A percentile compares a stretch with the other conserved stretches of the same genome.
Evolutionary conservation across 2,113 vertebrate species (phyloP).

Genomic region (Xenopus borealis): DNA sequence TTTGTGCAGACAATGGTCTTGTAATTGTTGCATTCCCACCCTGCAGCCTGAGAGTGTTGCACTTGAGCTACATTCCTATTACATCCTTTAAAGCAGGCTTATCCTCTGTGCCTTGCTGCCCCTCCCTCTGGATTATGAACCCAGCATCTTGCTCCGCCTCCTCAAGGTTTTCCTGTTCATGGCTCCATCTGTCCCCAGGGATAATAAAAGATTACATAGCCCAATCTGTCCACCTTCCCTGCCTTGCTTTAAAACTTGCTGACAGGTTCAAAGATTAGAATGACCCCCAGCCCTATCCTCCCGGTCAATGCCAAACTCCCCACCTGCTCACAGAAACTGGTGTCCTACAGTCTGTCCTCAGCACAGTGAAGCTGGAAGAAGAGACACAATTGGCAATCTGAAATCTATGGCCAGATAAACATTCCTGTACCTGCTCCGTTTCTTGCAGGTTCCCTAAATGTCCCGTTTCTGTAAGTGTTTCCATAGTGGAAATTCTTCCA

Average conservation of each 20-base stretch:
- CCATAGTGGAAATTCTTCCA: too few relatives aligned
- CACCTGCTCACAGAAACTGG: neutral
- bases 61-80: constrained; percentile 23
- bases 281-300: constrained; percentile 4
- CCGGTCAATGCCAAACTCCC: neutral
- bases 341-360: neutral
- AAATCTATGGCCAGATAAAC: neutral
- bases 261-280: constrained; percentile 52
- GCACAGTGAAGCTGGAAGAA: neutral
- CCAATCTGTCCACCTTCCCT: constrained; percentile 48
- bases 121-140: constrained; percentile 16
- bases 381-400: neutral
- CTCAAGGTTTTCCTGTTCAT: constrained; percentile 40
- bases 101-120: constrained; percentile 18
- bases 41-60: neutral
- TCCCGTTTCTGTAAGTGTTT: too few relatives aligned
- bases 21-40: neutral
- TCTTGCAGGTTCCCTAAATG: too few relatives aligned
- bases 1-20: too few relatives aligned
- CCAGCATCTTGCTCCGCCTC: constrained; percentile 43
- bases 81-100: constrained; percentile 28
- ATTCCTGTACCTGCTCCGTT: too few relatives aligned
- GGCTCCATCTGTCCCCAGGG: constrained; percentile 51
- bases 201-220: constrained; percentile 52
- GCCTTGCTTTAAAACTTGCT: constrained; percentile 51